A percentile compares a stretch with the other conserved stretches of the same genome.
Conservation (phyloP, 2,113 vertebrate genomes). For the Triplophysa tibetana region DNA sequence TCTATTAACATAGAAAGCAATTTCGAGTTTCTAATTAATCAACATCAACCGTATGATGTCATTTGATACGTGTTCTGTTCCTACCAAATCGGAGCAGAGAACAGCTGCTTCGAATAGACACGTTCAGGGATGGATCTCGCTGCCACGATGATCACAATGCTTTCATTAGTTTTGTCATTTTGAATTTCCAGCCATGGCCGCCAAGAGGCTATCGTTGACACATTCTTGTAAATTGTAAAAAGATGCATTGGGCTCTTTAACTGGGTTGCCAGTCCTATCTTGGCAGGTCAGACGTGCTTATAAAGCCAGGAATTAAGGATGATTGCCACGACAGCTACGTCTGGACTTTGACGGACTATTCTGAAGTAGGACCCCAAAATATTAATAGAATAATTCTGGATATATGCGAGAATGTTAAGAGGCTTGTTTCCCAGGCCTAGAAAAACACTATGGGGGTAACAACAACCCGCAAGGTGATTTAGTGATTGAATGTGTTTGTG, state of each 20-base stretch:
- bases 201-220: conserved; percentile 75
- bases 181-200: conserved; percentile 71
- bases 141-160: conserved; percentile 66
- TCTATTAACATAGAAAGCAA: conserved; percentile 77
- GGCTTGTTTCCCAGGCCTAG: too few relatives aligned
- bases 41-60: conserved; percentile 76
- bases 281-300: conserved; percentile 40
- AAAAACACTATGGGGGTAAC: background rate
- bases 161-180: conserved; percentile 68
- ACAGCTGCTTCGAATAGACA: conserved; percentile 81
- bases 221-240: conserved; percentile 74
- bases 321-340: conserved; percentile 30
- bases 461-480: background rate
- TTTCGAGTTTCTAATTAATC: conserved; percentile 81
- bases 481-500: background rate
- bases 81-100: conserved; percentile 75
- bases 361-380: background rate
- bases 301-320: conserved; percentile 56
- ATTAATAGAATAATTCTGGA: background rate
- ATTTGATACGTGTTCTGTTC: conserved; percentile 77
- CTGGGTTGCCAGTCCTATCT: conserved; percentile 49
- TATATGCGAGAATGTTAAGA: background rate
- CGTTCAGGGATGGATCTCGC: conserved; percentile 65
- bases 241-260: conserved; percentile 63
- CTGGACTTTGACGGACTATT: background rate